A percentile compares a stretch with the other conserved stretches of the same genome.
Conservation (phyloP, 1,140 invertebrate genomes). For the Drosophila pectinifera region DNA sequence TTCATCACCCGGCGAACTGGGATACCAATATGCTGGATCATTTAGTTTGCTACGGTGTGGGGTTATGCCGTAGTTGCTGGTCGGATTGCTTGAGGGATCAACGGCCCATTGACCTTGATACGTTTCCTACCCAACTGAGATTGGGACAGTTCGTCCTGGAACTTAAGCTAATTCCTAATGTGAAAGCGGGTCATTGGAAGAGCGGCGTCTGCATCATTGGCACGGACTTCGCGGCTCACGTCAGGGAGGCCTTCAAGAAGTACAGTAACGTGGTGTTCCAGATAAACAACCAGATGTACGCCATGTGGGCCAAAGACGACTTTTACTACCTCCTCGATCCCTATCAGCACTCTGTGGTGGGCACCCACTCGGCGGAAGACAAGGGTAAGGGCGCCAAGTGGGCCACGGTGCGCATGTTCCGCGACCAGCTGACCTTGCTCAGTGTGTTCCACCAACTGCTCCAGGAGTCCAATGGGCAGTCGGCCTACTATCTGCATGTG, state of each 20-base stretch:
- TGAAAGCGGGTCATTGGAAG: conserved; percentile 53
- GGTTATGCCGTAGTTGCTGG: conserved; percentile 65
- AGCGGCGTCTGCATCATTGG: conserved; percentile 21
- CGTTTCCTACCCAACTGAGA: conserved; percentile 65
- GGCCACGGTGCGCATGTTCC: conserved; percentile 78
- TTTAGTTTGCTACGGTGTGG: conserved; percentile 74
- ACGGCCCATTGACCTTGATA: conserved; percentile 45
- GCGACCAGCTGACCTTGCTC: conserved; percentile 48
- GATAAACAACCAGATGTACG: conserved; percentile 74
- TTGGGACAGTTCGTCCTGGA: conserved; percentile 67
- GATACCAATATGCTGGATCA: conserved; percentile 58
- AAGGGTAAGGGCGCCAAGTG: conserved; percentile 30
- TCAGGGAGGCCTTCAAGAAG: conserved; percentile 29
- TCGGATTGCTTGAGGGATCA: conserved; percentile 27
- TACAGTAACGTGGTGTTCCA: conserved; percentile 64
- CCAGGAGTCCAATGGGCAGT: conserved; percentile 64
- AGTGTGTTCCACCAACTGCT: conserved; percentile 72
- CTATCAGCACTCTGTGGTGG: conserved; percentile 65
- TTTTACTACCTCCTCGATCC: conserved; percentile 78
- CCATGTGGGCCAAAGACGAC: conserved; percentile 69
- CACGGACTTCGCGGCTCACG: conserved; percentile 47
- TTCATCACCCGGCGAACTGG: conserved; percentile 76
- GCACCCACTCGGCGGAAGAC: conserved; percentile 14
- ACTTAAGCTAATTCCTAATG: conserved; percentile 40
- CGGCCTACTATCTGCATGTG: conserved; percentile 58